Percentiles rank a stretch among this genome's conserved stretches.
phyloP scores from a whole-genome alignment of 2,113 vertebrate genomes.

The Pelusios castaneus region DNA sequence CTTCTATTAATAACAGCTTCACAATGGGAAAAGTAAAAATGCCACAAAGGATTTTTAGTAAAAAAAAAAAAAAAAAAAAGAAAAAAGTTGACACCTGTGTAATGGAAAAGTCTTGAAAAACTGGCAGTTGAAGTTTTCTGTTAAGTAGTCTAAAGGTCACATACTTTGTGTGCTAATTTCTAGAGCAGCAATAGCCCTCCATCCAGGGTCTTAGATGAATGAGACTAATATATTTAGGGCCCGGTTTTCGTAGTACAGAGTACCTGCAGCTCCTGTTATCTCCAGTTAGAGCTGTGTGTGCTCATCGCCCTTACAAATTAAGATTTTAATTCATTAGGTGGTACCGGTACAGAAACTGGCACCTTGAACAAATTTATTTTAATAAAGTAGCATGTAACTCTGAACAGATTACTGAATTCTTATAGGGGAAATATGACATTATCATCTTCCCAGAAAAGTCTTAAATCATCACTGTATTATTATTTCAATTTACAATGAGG shows the following conservation, averaged over 20 bases:
- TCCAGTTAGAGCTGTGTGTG: neutral
- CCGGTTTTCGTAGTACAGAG: neutral
- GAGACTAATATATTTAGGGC: neutral
- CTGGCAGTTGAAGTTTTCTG: neutral
- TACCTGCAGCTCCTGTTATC: neutral
- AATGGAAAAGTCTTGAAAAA: neutral
- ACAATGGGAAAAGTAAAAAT: neutral
- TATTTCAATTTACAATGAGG: neutral
- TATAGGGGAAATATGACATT: neutral
- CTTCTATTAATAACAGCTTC: neutral
- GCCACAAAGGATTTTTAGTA: neutral
- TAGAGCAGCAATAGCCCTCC: neutral
- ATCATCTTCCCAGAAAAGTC: neutral
- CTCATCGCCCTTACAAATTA: neutral
- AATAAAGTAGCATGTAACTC: neutral
- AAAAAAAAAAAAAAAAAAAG: neutral
- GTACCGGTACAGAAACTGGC: neutral
- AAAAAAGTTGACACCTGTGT: neutral
- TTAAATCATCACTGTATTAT: neutral
- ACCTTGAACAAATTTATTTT: neutral
- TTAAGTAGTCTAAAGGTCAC: neutral
- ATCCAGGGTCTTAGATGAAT: neutral
- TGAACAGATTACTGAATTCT: neutral
- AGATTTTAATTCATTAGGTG: neutral
- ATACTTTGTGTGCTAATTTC: constrained; percentile 11